Evolutionary conservation across 2,113 vertebrate genomes (phyloP).

Genomic region (Falcunculus frontatus): DNA sequence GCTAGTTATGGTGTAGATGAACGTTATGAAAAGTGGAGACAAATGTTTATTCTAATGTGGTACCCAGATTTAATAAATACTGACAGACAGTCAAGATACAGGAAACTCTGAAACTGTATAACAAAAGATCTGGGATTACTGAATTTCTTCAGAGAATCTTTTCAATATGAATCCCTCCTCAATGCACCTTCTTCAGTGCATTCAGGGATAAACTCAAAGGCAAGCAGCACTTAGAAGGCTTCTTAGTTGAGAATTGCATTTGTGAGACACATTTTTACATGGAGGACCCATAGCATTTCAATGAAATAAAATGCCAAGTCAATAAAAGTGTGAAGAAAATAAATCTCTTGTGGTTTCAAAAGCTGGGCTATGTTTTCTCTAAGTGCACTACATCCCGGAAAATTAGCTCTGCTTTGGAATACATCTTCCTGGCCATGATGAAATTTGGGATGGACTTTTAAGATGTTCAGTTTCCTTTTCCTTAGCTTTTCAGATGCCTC

Average conservation of each 20-base stretch:
- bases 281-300: background rate
- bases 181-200: background rate
- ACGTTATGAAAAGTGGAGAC: background rate
- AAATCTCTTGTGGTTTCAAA: background rate
- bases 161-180: background rate
- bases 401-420: background rate
- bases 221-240: background rate
- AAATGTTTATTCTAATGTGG: background rate
- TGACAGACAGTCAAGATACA: background rate
- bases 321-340: background rate
- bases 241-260: background rate
- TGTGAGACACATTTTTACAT: background rate
- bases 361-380: background rate
- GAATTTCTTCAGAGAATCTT: background rate
- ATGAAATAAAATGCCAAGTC: constrained; percentile 1
- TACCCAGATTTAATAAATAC: background rate
- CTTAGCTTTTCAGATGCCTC: background rate
- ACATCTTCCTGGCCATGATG: background rate
- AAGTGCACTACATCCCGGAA: background rate
- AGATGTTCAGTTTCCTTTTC: background rate
- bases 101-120: background rate
- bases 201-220: background rate
- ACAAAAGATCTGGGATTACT: background rate
- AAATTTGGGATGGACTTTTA: background rate
- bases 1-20: background rate